Base-by-base conservation (phyloP, 2,888 invertebrate species). In the Melanophora roralis region DNA sequence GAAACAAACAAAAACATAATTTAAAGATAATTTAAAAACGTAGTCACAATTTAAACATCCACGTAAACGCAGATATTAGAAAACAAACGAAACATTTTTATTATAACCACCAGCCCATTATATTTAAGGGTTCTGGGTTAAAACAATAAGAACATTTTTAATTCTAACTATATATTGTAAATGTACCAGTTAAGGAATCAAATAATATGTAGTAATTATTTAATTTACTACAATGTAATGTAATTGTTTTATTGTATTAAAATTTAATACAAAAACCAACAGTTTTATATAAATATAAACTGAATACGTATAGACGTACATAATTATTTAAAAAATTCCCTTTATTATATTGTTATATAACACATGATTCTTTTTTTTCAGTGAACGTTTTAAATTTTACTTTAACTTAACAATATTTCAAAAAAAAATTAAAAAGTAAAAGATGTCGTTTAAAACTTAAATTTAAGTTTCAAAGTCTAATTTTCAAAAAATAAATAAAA, bases 1-100 rank as follows among this genome's bases (percentile, higher is more conserved):
- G 72, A 62, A 14, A 36, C 45, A 14, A 60, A 47, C 34, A 32
- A 67, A 9, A 47, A 45, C 45, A 49, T 57, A 57, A 49, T 16
- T 38, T 60, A 43, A 82, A 76, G 77, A 76, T 76, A 78, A 65
- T 27, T 43, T n/a, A 59, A 32, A 62, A 57, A 45, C 32, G 27
- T 67, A 64, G 55, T 38, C 62, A 68, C 59, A 78, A 59, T 72
- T 27, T 51, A 14, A 34, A 51, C 9, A 68, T 6, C 36, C 9
- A 40, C 68, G 32, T 23, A 8, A n/a, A 49, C 12, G 12, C 45
- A 65, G 14, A 19, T 32, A 45, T 45, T 45, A 21, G n/a, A 14
- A 45, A 45, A 27, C 27, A 6, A 27, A 27, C 27, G 27, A 27
- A 6, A 6, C 27, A 27, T 27, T 27, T 5, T 27, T 27, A 6